A percentile compares a stretch with the other conserved stretches of the same genome.
Evolutionary conservation across 2,113 vertebrate genomes (phyloP).

Genomic region (Myxocyprinus asiaticus): DNA sequence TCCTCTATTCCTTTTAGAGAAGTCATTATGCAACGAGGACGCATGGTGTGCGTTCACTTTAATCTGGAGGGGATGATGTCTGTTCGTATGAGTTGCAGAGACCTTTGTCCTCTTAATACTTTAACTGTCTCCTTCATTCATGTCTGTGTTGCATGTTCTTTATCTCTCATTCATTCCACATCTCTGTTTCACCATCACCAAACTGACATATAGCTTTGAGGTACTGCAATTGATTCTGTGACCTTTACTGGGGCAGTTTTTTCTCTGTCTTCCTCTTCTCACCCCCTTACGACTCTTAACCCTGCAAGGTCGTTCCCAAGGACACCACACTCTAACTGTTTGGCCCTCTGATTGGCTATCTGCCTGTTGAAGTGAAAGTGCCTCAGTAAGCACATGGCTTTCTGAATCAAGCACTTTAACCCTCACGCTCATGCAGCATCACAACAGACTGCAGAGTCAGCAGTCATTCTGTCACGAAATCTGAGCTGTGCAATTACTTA

Average conservation of each 20-base stretch:
- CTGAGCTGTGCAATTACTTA: slow-evolving; percentile 25
- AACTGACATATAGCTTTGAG: neutral
- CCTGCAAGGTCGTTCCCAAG: slow-evolving; percentile 78
- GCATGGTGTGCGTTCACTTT: slow-evolving; percentile 61
- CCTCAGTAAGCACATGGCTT: slow-evolving; percentile 62
- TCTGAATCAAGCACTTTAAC: slow-evolving; percentile 47
- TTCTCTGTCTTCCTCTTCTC: neutral
- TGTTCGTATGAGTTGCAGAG: slow-evolving; percentile 32
- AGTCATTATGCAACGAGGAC: slow-evolving; percentile 62
- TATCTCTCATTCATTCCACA: neutral
- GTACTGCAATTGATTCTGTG: neutral
- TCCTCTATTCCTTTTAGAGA: slow-evolving; percentile 59
- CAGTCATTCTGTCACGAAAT: slow-evolving; percentile 24
- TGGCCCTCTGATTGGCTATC: slow-evolving; percentile 69
- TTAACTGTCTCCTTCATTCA: slow-evolving; percentile 55
- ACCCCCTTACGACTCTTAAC: slow-evolving; percentile 51
- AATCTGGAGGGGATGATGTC: slow-evolving; percentile 67
- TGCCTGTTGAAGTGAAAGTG: slow-evolving; percentile 74
- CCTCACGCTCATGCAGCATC: slow-evolving; percentile 38
- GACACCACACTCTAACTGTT: slow-evolving; percentile 69
- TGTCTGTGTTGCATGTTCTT: slow-evolving; percentile 41
- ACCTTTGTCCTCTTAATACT: slow-evolving; percentile 70
- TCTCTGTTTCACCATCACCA: neutral
- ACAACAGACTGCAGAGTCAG: slow-evolving; percentile 45
- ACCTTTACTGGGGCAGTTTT: slow-evolving; percentile 33